Evolutionary conservation across 2,888 invertebrate species (phyloP).

Genomic region (Parthenolecanium corni): DNA sequence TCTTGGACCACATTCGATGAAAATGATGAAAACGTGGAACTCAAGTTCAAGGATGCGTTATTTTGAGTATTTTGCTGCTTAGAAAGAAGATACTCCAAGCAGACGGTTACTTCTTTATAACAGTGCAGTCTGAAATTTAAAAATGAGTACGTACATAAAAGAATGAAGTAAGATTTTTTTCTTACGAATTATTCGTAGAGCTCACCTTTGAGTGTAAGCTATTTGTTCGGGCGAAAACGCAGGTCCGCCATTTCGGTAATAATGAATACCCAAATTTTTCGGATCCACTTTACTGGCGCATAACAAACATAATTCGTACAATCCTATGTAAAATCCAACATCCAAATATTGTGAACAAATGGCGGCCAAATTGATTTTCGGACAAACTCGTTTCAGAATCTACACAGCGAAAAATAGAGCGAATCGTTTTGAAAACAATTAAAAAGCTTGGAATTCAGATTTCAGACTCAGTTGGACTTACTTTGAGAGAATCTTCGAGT

Average conservation of each 20-base stretch:
- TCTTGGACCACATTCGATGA: not conserved
- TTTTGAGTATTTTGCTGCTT: slow-evolving; percentile 2
- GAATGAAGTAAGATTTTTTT: not conserved
- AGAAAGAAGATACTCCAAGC: slow-evolving; percentile 55
- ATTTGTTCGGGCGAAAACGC: slow-evolving; percentile 25
- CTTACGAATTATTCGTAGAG: no score
- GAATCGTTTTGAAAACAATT: not conserved
- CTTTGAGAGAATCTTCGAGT: slow-evolving; percentile 39
- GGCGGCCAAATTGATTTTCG: slow-evolving; percentile 68
- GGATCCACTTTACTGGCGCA: slow-evolving; percentile 83
- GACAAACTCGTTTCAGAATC: slow-evolving; percentile 78
- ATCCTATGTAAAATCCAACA: slow-evolving; percentile 72
- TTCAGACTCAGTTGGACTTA: not conserved
- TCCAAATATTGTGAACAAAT: slow-evolving; percentile 75
- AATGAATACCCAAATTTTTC: slow-evolving; percentile 74
- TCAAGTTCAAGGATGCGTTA: not conserved
- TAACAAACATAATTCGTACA: slow-evolving; percentile 73
- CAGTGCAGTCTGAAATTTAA: slow-evolving; percentile 59
- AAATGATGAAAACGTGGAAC: not conserved
- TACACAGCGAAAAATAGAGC: slow-evolving; percentile 37
- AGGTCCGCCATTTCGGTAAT: slow-evolving; percentile 50
- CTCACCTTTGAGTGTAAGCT: slow-evolving; percentile 30
- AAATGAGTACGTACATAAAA: slow-evolving; percentile 5
- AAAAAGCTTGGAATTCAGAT: not conserved
- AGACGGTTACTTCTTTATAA: slow-evolving; percentile 73